Conservation (phyloP, 2,797 vertebrate genomes). For the Urosaurus nigricauda region DNA sequence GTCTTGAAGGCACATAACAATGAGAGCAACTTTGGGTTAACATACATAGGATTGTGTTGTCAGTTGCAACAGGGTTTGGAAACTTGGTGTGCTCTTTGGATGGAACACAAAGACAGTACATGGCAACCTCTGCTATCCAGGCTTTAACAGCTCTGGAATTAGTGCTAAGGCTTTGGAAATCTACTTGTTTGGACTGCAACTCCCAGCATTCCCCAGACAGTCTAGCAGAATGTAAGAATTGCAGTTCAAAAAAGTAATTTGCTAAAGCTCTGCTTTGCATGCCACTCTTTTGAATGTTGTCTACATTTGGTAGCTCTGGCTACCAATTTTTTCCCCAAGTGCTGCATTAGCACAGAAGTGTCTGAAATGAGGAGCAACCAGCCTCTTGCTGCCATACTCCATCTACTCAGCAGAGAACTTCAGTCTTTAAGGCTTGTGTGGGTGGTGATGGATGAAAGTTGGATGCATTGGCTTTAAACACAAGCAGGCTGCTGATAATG, state of each 20-base stretch:
- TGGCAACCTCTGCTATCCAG: not conserved
- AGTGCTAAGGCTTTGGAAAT: no score
- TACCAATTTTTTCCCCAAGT: not conserved
- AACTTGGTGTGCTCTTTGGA: not conserved
- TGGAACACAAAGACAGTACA: not conserved
- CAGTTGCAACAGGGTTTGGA: not conserved
- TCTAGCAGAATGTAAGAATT: no score
- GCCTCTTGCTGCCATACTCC: constrained; percentile 56
- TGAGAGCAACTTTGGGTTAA: not conserved
- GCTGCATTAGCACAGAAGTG: not conserved
- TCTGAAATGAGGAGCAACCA: constrained; percentile 25
- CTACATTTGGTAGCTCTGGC: constrained; percentile 12
- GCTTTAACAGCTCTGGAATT: not conserved
- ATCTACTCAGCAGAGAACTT: constrained; percentile 64
- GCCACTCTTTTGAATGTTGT: constrained; percentile 36
- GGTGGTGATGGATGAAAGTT: constrained; percentile 63
- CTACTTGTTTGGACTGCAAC: no score
- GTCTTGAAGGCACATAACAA: no score
- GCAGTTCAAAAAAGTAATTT: no score
- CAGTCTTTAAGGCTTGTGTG: constrained; percentile 60
- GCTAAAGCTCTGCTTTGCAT: not conserved
- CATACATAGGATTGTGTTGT: not conserved
- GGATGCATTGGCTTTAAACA: constrained; percentile 48
- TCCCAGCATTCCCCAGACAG: no score
- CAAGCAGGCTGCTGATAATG: constrained; percentile 58